Conservation (phyloP, 2,888 invertebrate species). For the Mylabris sibirica region DNA sequence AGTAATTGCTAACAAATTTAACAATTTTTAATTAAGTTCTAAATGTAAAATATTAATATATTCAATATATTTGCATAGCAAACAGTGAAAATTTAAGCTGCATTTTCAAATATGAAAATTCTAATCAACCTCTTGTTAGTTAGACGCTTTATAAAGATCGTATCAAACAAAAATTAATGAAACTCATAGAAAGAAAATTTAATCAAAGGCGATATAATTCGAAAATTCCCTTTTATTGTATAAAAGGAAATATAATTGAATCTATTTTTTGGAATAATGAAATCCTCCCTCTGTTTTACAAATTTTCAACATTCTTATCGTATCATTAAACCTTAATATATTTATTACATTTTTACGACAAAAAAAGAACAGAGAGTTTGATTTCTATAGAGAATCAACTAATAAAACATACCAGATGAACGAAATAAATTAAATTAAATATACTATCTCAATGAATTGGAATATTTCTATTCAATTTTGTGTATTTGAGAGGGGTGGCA, state of each 20-base stretch:
- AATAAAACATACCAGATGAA: not conserved
- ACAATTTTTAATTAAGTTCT: too few relatives aligned
- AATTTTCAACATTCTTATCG: constrained; percentile 1
- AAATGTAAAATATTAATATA: too few relatives aligned
- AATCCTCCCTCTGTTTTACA: not conserved
- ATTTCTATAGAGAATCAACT: not conserved
- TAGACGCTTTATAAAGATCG: too few relatives aligned
- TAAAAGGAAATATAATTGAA: not conserved
- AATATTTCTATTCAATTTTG: constrained; percentile 26
- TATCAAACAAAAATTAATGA: not conserved
- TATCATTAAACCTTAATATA: constrained; percentile 7
- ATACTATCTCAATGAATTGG: constrained; percentile 30
- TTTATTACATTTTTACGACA: constrained; percentile 1
- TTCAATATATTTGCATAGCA: too few relatives aligned
- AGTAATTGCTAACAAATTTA: too few relatives aligned
- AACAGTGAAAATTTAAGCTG: too few relatives aligned
- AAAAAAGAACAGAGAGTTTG: not conserved
- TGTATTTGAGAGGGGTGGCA: constrained; percentile 35
- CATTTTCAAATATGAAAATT: too few relatives aligned
- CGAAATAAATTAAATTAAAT: constrained; percentile 19
- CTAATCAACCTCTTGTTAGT: not conserved
- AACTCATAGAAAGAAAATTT: not conserved
- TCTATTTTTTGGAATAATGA: not conserved
- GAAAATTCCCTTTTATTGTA: not conserved
- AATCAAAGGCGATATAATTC: too few relatives aligned